These are phyloP conservation scores for Baronia brevicornis DNA, from an alignment of 2,888 invertebrate species.

Conservation along the genomic window DNA sequence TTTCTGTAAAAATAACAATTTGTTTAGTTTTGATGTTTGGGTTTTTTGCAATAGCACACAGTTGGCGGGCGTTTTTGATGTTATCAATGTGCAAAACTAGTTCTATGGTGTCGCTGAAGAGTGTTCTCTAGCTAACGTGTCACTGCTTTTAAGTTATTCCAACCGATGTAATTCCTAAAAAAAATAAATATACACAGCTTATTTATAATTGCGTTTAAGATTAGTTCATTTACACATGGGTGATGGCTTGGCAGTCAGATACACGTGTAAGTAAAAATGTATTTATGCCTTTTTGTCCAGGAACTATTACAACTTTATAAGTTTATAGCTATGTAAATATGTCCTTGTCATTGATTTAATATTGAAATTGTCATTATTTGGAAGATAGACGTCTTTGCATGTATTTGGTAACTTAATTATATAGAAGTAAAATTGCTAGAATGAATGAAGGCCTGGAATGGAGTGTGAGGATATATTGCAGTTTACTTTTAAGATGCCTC, in stretches of 20 bases:
- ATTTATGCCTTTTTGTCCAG: neutral
- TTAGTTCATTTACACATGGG: constrained; percentile 70
- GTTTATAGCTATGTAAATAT: constrained; percentile 27
- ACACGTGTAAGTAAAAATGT: constrained; percentile 57
- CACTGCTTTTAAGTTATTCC: constrained; percentile 62
- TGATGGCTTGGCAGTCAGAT: constrained; percentile 75
- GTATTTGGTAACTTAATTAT: neutral
- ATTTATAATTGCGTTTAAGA: constrained; percentile 55
- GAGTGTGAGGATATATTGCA: too few relatives aligned
- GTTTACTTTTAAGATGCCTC: too few relatives aligned
- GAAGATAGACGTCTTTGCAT: constrained; percentile 4
- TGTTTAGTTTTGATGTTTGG: constrained; percentile 45
- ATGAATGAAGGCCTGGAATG: too few relatives aligned
- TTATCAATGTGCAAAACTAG: constrained; percentile 37
- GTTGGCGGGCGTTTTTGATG: constrained; percentile 39
- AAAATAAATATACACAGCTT: constrained; percentile 67
- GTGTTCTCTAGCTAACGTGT: constrained; percentile 60
- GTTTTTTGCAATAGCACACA: constrained; percentile 38
- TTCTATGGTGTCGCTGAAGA: constrained; percentile 40
- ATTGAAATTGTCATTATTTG: constrained; percentile 43
- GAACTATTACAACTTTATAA: constrained; percentile 4
- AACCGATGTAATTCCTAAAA: constrained; percentile 55
- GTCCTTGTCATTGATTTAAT: constrained; percentile 59
- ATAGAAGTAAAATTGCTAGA: too few relatives aligned
- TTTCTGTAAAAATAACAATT: constrained; percentile 43